Conservation (phyloP, 2,888 invertebrate species). For the Cabera pusaria region DNA sequence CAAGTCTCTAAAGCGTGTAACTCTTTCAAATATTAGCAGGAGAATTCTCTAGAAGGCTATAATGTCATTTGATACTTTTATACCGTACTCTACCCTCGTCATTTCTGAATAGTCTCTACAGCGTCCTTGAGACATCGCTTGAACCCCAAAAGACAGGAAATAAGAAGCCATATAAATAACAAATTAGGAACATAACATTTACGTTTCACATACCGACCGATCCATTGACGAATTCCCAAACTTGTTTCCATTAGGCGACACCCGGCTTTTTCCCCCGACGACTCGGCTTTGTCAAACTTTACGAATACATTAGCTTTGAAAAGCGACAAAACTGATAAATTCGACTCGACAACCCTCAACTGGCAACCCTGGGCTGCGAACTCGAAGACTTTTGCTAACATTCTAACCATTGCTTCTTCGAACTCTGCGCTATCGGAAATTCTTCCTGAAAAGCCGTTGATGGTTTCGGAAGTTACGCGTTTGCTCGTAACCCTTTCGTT, state of each 20-base stretch:
- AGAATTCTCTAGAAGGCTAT: no score
- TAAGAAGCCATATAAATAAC: constrained; percentile 20
- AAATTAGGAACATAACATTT: constrained; percentile 23
- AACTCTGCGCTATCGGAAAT: constrained; percentile 2
- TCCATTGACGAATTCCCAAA: constrained; percentile 61
- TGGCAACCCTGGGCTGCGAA: constrained; percentile 15
- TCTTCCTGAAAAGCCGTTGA: constrained; percentile 11
- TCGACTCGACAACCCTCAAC: constrained; percentile 51
- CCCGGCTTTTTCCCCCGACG: constrained; percentile 60
- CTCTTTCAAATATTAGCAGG: no score
- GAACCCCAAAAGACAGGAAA: constrained; percentile 7
- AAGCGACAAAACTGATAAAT: constrained; percentile 69
- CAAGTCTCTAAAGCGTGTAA: no score
- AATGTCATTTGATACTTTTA: background rate
- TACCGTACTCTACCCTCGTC: background rate
- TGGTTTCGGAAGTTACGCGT: constrained; percentile 11
- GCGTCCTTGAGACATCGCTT: background rate
- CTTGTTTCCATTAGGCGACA: constrained; percentile 64
- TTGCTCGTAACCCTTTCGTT: constrained; percentile 23
- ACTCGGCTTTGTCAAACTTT: constrained; percentile 68
- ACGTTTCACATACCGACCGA: constrained; percentile 39
- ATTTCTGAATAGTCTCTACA: no score
- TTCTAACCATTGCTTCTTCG: constrained; percentile 32
- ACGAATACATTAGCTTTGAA: constrained; percentile 72
- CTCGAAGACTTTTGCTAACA: constrained; percentile 15